A percentile compares a stretch with the other conserved stretches of the same genome.
Evolutionary conservation across 2,888 invertebrate genomes (phyloP).

Genomic region (Megaustenia siamemsis): DNA sequence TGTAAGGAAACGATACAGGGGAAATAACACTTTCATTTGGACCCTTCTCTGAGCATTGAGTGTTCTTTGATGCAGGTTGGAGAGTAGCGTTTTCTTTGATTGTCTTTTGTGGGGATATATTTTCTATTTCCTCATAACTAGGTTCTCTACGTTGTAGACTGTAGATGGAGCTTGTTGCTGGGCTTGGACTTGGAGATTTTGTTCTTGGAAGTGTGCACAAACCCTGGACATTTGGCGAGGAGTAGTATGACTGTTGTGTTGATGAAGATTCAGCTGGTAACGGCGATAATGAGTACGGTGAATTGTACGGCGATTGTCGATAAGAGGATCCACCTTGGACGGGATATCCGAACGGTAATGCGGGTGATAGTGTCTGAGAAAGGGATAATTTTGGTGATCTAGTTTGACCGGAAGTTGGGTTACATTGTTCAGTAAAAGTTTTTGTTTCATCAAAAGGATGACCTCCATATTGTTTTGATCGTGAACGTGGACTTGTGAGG

Average conservation of each 20-base stretch:
- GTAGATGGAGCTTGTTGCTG: conserved; percentile 21
- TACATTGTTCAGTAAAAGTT: conserved; percentile 21
- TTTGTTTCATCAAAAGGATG: conserved; percentile 30
- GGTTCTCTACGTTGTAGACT: conserved; percentile 43
- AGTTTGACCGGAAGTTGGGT: background rate
- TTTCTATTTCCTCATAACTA: conserved; percentile 50
- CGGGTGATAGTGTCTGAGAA: background rate
- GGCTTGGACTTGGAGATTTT: conserved; percentile 8
- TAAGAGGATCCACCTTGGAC: background rate
- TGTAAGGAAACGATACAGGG: background rate
- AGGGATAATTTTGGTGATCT: background rate
- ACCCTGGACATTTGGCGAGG: conserved; percentile 37
- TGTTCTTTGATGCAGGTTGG: background rate
- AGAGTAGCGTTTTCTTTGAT: background rate
- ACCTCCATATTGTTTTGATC: background rate
- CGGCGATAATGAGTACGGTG: conserved; percentile 1
- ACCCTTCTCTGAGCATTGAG: background rate
- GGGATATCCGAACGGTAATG: background rate
- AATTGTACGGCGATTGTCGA: background rate
- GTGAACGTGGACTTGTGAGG: background rate
- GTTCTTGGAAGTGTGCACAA: conserved; percentile 44
- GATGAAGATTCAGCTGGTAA: conserved; percentile 18
- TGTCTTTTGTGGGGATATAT: conserved; percentile 25
- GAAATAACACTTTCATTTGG: background rate
- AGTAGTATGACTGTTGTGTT: conserved; percentile 20